phyloP scores from a whole-genome alignment of 2,888 invertebrate species.

The Leucania comma region DNA sequence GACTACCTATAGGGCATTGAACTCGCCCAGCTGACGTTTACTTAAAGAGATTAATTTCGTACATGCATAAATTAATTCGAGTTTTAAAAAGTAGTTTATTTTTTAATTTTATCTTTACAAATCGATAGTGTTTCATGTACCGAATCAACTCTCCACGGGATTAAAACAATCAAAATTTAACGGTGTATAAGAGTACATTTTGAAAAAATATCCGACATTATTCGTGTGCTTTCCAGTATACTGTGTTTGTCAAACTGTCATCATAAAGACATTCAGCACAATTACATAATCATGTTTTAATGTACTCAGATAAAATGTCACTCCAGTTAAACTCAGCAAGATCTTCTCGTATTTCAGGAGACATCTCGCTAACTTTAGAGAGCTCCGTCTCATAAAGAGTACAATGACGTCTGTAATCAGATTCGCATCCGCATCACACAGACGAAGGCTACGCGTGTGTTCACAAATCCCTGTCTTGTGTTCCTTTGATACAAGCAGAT shows the following conservation, averaged over 20 bases:
- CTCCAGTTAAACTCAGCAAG: neutral
- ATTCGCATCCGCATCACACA: constrained; percentile 18
- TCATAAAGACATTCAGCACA: neutral
- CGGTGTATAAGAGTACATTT: neutral
- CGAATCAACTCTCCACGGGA: too few species aligned
- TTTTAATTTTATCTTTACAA: too few species aligned
- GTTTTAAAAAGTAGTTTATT: too few species aligned
- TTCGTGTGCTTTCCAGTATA: neutral
- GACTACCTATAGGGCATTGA: too few species aligned
- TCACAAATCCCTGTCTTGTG: constrained; percentile 24
- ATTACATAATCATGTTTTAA: constrained; percentile 6
- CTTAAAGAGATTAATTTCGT: too few species aligned
- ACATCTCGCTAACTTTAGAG: neutral
- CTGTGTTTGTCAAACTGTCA: neutral
- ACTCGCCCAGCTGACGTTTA: too few species aligned
- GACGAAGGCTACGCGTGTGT: neutral
- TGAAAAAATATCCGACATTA: neutral
- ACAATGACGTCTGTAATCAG: constrained; percentile 29
- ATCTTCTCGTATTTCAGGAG: neutral
- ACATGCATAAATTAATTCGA: too few species aligned
- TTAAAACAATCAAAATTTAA: too few species aligned
- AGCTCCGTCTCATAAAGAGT: constrained; percentile 17
- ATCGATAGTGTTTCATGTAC: too few species aligned
- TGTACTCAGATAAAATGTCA: neutral
- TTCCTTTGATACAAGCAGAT: constrained; percentile 39